Evolutionary conservation across 2,113 vertebrate genomes (phyloP).

Genomic region (Pituophis catenifer): DNA sequence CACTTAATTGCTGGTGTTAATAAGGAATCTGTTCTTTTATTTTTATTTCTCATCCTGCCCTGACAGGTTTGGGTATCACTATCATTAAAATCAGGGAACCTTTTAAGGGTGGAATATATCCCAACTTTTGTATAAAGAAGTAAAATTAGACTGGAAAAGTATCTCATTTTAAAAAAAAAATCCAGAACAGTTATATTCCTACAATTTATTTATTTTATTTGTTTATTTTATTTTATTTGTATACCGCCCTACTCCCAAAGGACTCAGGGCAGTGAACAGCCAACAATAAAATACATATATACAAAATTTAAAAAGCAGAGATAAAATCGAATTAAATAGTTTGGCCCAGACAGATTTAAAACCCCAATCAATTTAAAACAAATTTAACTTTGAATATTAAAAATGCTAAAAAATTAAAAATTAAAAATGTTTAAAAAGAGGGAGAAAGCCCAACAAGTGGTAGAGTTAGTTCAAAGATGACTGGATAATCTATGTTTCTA

Average conservation of each 20-base stretch:
- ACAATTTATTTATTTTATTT: not conserved
- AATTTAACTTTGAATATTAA: no score
- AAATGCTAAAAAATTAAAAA: no score
- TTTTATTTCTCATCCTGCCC: not conserved
- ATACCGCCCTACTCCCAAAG: no score
- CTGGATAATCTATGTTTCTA: not conserved
- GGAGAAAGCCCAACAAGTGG: not conserved
- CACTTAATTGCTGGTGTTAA: not conserved
- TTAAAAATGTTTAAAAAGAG: no score
- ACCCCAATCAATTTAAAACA: no score
- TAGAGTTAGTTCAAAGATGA: not conserved
- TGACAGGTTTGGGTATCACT: not conserved
- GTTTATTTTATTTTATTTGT: no score
- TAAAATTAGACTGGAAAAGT: not conserved
- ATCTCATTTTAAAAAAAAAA: not conserved
- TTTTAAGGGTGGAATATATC: no score
- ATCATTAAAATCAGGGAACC: not conserved
- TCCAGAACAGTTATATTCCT: not conserved
- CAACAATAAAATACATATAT: no score
- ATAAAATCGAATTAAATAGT: no score
- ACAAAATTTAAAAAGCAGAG: no score
- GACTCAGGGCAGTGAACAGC: no score
- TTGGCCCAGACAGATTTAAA: no score
- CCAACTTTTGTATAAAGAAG: not conserved
- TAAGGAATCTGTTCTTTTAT: not conserved